A percentile compares a stretch with the other conserved stretches of the same genome.
Conservation (phyloP, 2,113 vertebrate genomes). For the Sapayoa aenigma region DNA sequence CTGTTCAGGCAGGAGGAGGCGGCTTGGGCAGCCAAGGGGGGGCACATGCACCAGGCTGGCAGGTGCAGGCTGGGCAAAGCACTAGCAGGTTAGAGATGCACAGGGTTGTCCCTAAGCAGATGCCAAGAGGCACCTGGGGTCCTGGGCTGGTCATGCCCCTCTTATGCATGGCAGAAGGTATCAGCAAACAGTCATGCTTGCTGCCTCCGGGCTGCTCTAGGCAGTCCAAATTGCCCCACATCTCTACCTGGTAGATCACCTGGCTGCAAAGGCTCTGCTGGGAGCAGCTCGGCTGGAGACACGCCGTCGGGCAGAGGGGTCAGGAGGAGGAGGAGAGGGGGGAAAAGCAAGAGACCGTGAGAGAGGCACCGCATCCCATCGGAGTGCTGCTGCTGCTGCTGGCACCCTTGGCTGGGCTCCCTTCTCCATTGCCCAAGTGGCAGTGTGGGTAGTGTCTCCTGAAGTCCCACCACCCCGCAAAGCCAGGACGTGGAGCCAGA, state of each 20-base stretch:
- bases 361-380: not conserved
- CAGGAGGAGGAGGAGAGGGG: constrained; percentile 20
- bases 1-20: not conserved
- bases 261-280: constrained; percentile 59
- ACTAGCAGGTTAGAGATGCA: not conserved
- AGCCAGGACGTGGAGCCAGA: fast-evolving
- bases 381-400: not conserved
- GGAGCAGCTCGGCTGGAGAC: constrained; percentile 60
- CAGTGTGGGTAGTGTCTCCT: fast-evolving
- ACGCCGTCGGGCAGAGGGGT: not conserved
- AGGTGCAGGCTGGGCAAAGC: not conserved
- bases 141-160: constrained; percentile 1
- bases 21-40: not conserved
- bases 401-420: not conserved
- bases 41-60: not conserved
- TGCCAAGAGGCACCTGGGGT: not conserved
- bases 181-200: constrained; percentile 41
- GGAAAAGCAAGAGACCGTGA: constrained; percentile 47
- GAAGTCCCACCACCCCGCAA: fast-evolving
- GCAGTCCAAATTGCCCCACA: not conserved
- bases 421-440: not conserved
- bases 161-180: not conserved
- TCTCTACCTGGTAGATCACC: constrained; percentile 67
- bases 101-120: not conserved
- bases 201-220: not conserved